These are phyloP conservation scores for Cyclopterus lumpus DNA, from an alignment of 2,797 vertebrate species.

Conservation along the genomic window DNA sequence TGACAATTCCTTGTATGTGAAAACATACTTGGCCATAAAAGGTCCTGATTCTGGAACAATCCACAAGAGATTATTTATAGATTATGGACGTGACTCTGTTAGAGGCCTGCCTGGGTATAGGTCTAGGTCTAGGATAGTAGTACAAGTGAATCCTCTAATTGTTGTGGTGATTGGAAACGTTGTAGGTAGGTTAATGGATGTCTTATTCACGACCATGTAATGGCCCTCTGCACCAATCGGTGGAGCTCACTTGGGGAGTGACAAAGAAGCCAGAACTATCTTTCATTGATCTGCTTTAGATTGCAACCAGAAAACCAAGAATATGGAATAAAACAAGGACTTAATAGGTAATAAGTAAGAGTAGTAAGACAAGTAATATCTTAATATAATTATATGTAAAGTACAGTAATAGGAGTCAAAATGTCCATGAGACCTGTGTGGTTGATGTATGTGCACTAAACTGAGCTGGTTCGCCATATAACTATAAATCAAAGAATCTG, in stretches of 20 bases:
- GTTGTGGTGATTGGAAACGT: neutral
- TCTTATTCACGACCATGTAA: neutral
- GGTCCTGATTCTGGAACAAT: no score
- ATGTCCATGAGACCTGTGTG: slow-evolving; percentile 8
- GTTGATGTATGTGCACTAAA: neutral
- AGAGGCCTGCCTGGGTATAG: neutral
- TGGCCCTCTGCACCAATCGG: neutral
- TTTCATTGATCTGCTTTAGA: slow-evolving; percentile 2
- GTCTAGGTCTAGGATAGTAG: neutral
- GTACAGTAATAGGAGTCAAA: neutral
- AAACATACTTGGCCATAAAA: no score
- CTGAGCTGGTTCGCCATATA: no score
- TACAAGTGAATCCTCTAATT: neutral
- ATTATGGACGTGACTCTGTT: slow-evolving; percentile 3
- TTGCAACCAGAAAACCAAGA: slow-evolving; percentile 3
- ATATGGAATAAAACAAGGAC: neutral
- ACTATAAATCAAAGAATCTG: no score
- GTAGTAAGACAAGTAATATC: neutral
- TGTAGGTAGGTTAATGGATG: neutral
- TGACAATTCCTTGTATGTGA: no score
- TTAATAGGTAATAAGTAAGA: neutral
- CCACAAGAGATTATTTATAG: slow-evolving; percentile 50
- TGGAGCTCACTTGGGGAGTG: neutral
- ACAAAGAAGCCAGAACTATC: neutral
- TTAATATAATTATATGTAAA: slow-evolving; percentile 17